Evolutionary conservation across 1,140 invertebrate genomes (phyloP), one percentile per base, ranked within the genome.

Genomic region (Thrips palmi): DNA sequence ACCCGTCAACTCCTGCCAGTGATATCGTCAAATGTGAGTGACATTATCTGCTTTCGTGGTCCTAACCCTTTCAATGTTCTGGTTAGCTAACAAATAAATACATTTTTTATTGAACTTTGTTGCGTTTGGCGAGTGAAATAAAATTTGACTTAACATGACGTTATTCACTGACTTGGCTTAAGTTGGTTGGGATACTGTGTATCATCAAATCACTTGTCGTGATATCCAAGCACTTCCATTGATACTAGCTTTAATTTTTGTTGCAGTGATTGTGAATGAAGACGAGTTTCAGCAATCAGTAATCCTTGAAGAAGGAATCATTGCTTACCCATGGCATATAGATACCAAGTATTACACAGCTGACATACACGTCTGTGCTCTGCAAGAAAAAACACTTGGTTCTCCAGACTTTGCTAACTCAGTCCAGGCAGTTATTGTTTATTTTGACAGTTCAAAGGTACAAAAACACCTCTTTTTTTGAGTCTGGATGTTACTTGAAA

Each of bases 341-440:
- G 60, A 69, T 27, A 77, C 69, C 20, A 77, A 76, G 51, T 77
- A 77, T 58, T 77, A 77, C 42, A 63, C 61, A 36, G 59, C 68
- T 18, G 58, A 67, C 49, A 56, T 74, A 24, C 45, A 63, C 21
- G 40, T 77, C 4, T 70, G 65, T 47, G 41, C 52, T 0, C 54
- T 64, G n/a, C 49, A 60, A 42, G 52, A 55, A 20, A 57, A 64
- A 45, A 53, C 57, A 1, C 50, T 60, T 37, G 55, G 64, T 27
- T 52, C 60, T 42, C 34, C 58, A 44, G 40, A 52, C 6, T 64
- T 66, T 57, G 57, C 62, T 7, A 51, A 67, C 11, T 47, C 50
- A 42, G 56, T 71, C n/a, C 60, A 74, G 47, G 71, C 70, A 12
- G 47, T 74, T 25, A 56, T 76, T 20, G 47, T 74, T 17, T 57